Evolutionary conservation across 2,888 invertebrate species (phyloP), one percentile per base, ranked within the genome.

Genomic region (Trachelus iudaicus): DNA sequence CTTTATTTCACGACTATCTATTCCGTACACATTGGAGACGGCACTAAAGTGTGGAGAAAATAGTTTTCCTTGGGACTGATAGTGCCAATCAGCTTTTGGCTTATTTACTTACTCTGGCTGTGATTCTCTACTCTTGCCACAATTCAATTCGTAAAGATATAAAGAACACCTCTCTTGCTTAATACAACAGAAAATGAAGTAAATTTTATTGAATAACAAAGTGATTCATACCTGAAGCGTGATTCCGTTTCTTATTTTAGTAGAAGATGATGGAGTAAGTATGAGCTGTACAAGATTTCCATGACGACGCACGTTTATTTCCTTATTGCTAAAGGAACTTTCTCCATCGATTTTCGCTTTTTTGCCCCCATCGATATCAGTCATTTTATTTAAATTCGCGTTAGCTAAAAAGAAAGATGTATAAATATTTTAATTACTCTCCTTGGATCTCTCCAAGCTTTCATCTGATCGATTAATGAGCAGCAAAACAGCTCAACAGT

Each of bases 201-300:
- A 6, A 23, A 56, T 56, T 56, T 9, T 23, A 56, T 56, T 2
- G 23, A 56, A 79, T 71, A 34, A 34, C 69, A 68, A 31, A 56
- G 34, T 69, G 35, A 81, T 34, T 79, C 82, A 85, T 89, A 95
- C 95, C 93, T 94, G 93, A 68, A 93, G 91, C 83, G 94, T 95
- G 68, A 95, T 93, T 23, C 94, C 93, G 86, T 95, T 94, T 81
- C 93, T 93, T 82, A 94, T 91, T 88, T 93, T 94, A 0, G 94
- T 93, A n/a, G 93, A 92, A 37, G 92, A 92, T 30, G 94, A 92
- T 35, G 94, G 93, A 56, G 93, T 93, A 73, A 95, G 91, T 81
- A 94, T 92, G 80, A 95, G 90, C 89, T 96, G 95, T n/a, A 94
- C 94, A 83, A 95, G 93, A 86, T 92, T 92, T 79, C 93, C 93